Evolutionary conservation across 2,888 invertebrate species (phyloP).

Genomic region (Orthonevra nobilis): DNA sequence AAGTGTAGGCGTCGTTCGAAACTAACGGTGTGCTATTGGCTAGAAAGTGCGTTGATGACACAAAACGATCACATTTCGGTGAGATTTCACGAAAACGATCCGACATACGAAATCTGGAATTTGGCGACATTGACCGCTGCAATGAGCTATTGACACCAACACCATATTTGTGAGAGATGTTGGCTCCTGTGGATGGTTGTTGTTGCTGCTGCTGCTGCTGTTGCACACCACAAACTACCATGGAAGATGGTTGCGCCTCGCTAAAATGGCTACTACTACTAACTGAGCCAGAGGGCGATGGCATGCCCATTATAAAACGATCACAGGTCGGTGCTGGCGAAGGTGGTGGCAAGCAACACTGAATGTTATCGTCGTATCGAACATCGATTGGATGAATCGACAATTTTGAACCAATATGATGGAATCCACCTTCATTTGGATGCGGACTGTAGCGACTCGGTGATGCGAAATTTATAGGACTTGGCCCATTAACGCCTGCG

Average conservation of each 20-base stretch:
- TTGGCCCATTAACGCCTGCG: constrained; percentile 18
- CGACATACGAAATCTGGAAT: constrained; percentile 76
- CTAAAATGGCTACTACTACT: constrained; percentile 50
- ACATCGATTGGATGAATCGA: constrained; percentile 73
- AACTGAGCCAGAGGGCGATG: constrained; percentile 71
- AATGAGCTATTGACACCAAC: constrained; percentile 37
- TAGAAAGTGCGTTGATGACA: constrained; percentile 74
- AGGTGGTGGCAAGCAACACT: constrained; percentile 78
- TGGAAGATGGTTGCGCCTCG: constrained; percentile 39
- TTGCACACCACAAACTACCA: constrained; percentile 8
- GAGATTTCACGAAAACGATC: constrained; percentile 77
- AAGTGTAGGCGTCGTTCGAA: constrained; percentile 77
- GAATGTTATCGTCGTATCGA: constrained; percentile 76
- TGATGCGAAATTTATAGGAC: constrained; percentile 65
- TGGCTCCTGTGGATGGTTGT: constrained; percentile 40
- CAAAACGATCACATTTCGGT: constrained; percentile 73
- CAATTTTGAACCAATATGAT: constrained; percentile 71
- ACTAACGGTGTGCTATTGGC: constrained; percentile 75
- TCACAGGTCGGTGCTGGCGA: constrained; percentile 80
- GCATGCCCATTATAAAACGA: constrained; percentile 74
- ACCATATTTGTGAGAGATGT: constrained; percentile 49
- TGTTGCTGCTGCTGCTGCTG: constrained; percentile 47
- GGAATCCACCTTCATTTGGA: constrained; percentile 67
- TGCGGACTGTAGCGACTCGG: constrained; percentile 74
- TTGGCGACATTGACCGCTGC: constrained; percentile 78